Base-by-base conservation (phyloP, 2,888 invertebrate genomes). In the Acronicta alni region DNA sequence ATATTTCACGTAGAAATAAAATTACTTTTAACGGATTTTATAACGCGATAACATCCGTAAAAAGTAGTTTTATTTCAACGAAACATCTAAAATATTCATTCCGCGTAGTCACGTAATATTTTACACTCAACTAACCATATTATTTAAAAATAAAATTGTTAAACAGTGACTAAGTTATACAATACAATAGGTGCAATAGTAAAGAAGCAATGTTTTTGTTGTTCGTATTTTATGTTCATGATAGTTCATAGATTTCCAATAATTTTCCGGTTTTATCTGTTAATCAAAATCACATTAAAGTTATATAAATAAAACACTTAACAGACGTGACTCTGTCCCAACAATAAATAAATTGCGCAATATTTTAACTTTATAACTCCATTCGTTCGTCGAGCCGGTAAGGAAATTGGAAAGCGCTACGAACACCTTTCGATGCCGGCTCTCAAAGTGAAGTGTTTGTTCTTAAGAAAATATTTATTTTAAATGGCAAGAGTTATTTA, bases 331-430 rank as follows among this genome's bases (percentile, higher is more conserved):
- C 54, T 26, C 9, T 18, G n/a, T 30, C 39, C 39, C 49, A 53
- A 53, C 51, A 62, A 61, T 73, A 70, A 73, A 77, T 77, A 70
- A 79, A 75, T 73, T 63, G 62, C 51, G 57, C 57, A 38, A 71
- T 73, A 68, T 69, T 81, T 79, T 66, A 80, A 67, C 72, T 77
- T 74, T 69, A 72, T 75, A 76, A 78, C 75, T 74, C 69, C 55
- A 72, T 77, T 26, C 75, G 61, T 66, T 58, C 74, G 68, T 78
- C 65, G 70, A 43, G 46, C 52, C 55, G 59, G 71, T 67, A 55
- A 71, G 80, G 80, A 81, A 81, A 82, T 81, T 82, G 81, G 72
- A 77, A 67, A 70, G 75, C 77, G 70, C 72, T 62, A 42, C 41
- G 65, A 59, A 57, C 54, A 64, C 75, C 72, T 73, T 57, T 9